Percentiles rank a stretch among this genome's conserved stretches.
phyloP scores from a whole-genome alignment of 2,113 vertebrate species.

The Tragelaphus scriptus region DNA sequence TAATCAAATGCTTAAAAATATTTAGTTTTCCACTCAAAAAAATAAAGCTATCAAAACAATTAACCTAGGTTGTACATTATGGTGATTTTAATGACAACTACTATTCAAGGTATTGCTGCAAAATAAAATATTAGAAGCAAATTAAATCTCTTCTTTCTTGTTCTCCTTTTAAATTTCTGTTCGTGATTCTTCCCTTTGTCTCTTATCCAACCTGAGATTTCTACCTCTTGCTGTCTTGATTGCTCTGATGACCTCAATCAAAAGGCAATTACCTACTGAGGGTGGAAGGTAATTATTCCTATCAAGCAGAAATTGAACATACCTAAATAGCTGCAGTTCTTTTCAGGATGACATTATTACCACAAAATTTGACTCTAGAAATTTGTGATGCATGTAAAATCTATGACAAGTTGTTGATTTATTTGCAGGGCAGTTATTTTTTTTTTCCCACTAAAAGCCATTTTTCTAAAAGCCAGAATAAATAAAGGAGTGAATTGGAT shows the following conservation, averaged over 20 bases:
- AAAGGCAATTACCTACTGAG: slow-evolving; percentile 93
- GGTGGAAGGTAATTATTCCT: slow-evolving; percentile 91
- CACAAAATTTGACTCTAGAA: slow-evolving; percentile 78
- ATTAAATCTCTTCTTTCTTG: slow-evolving; percentile 52
- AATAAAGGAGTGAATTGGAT: slow-evolving; percentile 6
- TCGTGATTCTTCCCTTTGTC: slow-evolving; percentile 65
- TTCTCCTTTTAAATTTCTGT: slow-evolving; percentile 58
- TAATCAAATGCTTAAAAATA: slow-evolving; percentile 45
- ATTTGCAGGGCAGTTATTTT: slow-evolving; percentile 71
- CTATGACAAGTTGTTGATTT: slow-evolving; percentile 75
- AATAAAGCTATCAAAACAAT: slow-evolving; percentile 28
- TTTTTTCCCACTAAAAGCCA: slow-evolving; percentile 33
- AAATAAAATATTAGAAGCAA: slow-evolving; percentile 50
- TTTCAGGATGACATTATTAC: slow-evolving; percentile 83
- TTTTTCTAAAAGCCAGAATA: neutral
- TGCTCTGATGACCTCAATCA: slow-evolving; percentile 98
- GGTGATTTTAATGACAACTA: slow-evolving; percentile 60
- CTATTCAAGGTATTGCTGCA: slow-evolving; percentile 52
- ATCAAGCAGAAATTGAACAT: slow-evolving; percentile 85
- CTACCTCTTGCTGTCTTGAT: slow-evolving; percentile 87
- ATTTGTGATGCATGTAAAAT: slow-evolving; percentile 77
- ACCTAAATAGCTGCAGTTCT: slow-evolving; percentile 88
- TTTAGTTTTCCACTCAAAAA: slow-evolving; percentile 33
- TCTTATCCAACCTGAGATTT: slow-evolving; percentile 78
- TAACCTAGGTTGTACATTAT: slow-evolving; percentile 47